phyloP scores from a whole-genome alignment of 2,113 vertebrate genomes.

The Collichthys lucidus region DNA sequence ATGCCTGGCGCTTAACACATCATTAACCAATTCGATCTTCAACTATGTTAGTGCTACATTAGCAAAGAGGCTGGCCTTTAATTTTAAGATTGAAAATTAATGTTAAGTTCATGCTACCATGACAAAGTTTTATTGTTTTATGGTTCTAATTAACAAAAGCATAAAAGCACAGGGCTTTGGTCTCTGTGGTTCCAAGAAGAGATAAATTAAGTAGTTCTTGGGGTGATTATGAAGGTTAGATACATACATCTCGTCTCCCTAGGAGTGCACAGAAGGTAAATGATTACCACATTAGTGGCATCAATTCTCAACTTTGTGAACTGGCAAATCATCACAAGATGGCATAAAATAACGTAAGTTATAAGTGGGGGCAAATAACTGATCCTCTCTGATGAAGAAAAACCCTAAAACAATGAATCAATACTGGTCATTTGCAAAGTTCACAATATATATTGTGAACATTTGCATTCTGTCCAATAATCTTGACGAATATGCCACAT shows the following conservation, averaged over 20 bases:
- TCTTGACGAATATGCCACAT: not conserved
- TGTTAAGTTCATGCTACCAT: constrained; percentile 10
- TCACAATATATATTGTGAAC: not conserved
- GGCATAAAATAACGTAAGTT: not conserved
- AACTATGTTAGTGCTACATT: not conserved
- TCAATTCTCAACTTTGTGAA: constrained; percentile 16
- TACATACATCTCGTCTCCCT: constrained; percentile 2
- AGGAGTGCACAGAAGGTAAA: constrained; percentile 13
- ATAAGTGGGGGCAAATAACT: not conserved
- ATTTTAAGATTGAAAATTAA: constrained; percentile 37
- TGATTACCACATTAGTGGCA: constrained; percentile 42
- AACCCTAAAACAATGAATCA: not conserved
- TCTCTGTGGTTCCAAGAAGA: not conserved
- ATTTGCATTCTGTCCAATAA: constrained; percentile 2
- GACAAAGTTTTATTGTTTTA: constrained; percentile 16
- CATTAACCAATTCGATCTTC: constrained; percentile 46
- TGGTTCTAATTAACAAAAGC: not conserved
- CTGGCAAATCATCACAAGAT: not conserved
- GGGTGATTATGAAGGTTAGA: not conserved
- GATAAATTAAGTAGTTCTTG: constrained; percentile 8
- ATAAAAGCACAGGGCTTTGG: not conserved
- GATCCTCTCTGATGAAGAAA: not conserved
- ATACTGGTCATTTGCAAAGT: not conserved
- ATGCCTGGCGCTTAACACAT: constrained; percentile 20
- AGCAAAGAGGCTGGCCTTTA: constrained; percentile 31